Conservation (phyloP, 35 echinoderm and acorn worm genomes). For the Acanthaster planci region DNA sequence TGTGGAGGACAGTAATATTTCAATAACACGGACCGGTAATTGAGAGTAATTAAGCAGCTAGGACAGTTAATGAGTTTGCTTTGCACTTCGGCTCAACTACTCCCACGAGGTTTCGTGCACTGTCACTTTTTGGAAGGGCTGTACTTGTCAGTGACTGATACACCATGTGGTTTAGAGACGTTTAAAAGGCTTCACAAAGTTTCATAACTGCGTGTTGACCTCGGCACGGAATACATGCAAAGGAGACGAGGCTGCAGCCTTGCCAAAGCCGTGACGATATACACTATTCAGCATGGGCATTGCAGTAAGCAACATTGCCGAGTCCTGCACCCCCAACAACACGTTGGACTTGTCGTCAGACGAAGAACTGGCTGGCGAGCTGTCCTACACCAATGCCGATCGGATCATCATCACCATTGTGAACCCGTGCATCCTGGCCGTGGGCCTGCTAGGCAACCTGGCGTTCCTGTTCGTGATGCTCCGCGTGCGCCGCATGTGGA, state of each 20-base stretch:
- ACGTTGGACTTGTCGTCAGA: not conserved
- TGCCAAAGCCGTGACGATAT: not conserved
- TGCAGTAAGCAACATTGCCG: not conserved
- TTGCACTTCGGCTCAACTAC: too few relatives aligned
- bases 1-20: too few relatives aligned
- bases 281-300: not conserved
- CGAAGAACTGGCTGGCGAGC: not conserved
- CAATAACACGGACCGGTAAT: too few relatives aligned
- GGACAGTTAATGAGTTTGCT: too few relatives aligned
- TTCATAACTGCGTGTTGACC: too few relatives aligned
- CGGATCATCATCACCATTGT: slow-evolving; percentile 62
- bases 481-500: slow-evolving; percentile 68
- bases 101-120: too few relatives aligned
- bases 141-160: too few relatives aligned
- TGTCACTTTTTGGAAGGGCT: too few relatives aligned
- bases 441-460: slow-evolving; percentile 60
- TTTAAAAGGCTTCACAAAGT: too few relatives aligned
- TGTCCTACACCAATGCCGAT: slow-evolving; percentile 13
- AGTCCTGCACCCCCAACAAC: slow-evolving; percentile 1
- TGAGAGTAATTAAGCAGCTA: too few relatives aligned
- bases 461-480: slow-evolving; percentile 73
- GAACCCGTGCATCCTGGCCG: slow-evolving; percentile 55
- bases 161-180: too few relatives aligned
- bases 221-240: too few relatives aligned
- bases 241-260: not conserved